Evolutionary conservation across 2,888 invertebrate genomes (phyloP), one percentile per base, ranked within the genome.

Genomic region (Lottia scabra): DNA sequence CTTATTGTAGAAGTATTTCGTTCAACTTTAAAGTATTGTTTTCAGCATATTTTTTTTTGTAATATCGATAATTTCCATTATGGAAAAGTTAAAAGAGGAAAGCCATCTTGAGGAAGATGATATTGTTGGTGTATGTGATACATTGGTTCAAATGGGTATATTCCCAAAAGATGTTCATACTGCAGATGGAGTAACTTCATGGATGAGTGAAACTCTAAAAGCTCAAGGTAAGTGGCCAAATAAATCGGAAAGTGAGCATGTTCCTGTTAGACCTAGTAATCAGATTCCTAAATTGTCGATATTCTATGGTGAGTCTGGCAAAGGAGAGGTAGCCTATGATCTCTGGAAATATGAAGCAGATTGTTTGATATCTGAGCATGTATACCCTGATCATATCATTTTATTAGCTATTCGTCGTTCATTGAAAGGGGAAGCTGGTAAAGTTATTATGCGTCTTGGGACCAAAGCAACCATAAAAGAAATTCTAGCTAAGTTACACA

Each of bases 341-440:
- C 30, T 46, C 15, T 67, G 67, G 56, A 27, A 46, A 26, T 67
- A 67, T 19, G 67, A 67, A 48, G 56, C 45, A 1, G 67, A 67
- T 15, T 67, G 67, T 30, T 30, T 67, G 19, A 8, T 67, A 27
- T 23, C n/a, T 23, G 67, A 67, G 23, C n/a, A 65, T 30, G 30
- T 30, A 6, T 65, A 65, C 23, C 12, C 13, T 6, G 43, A 38
- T 16, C 30, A 13, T 6, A 43, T 15, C 16, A 65, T 65, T n/a
- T 38, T 44, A 15, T 43, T 43, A 6, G 15, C 66, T 43, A 38
- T 65, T 16, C 15, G 66, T 4, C n/a, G 43, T 16, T 65, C 66
- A 46, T 46, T 67, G 3, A 44, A 30, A 13, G 67, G 46, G 45
- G 46, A 67, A 19, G 67, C 23, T 4, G 46, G 46, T 46, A 67